phyloP scores from a whole-genome alignment of 2,888 invertebrate genomes.

The Rhamnusium bicolor region DNA sequence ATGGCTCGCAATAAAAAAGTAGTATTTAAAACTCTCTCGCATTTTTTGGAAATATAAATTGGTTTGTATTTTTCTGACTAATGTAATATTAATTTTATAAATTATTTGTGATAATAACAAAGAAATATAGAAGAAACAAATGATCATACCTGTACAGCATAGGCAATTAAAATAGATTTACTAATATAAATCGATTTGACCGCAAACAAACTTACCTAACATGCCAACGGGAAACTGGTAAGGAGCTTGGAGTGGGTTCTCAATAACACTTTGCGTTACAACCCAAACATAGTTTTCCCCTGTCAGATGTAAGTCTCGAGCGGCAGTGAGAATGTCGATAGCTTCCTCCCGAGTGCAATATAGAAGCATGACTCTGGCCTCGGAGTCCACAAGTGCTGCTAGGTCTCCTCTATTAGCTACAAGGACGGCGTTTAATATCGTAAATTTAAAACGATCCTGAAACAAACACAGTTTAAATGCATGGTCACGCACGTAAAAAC shows the following conservation, averaged over 20 bases:
- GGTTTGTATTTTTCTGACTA: too few relatives aligned
- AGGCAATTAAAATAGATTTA: background rate
- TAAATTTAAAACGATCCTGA: conserved; percentile 82
- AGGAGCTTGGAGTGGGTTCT: conserved; percentile 82
- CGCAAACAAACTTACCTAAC: conserved; percentile 79
- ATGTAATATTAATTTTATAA: background rate
- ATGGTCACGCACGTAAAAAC: background rate
- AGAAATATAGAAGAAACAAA: background rate
- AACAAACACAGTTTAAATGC: conserved; percentile 51
- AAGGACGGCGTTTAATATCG: conserved; percentile 88
- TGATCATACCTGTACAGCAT: background rate
- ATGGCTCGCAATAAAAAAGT: too few relatives aligned
- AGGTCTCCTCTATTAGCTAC: conserved; percentile 86
- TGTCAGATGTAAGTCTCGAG: conserved; percentile 83
- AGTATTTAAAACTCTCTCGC: too few relatives aligned
- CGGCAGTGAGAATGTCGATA: conserved; percentile 84
- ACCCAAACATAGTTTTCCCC: conserved; percentile 98
- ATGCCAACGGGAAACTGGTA: conserved; percentile 92
- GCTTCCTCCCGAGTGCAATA: conserved; percentile 94
- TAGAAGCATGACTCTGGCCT: conserved; percentile 92
- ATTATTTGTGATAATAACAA: background rate
- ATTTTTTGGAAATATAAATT: too few relatives aligned
- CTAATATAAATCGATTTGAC: conserved; percentile 21
- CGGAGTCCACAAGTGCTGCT: conserved; percentile 87
- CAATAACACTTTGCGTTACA: conserved; percentile 94